Evolutionary conservation across 1,140 invertebrate genomes (phyloP).

Genomic region (Bombus pascuorum): DNA sequence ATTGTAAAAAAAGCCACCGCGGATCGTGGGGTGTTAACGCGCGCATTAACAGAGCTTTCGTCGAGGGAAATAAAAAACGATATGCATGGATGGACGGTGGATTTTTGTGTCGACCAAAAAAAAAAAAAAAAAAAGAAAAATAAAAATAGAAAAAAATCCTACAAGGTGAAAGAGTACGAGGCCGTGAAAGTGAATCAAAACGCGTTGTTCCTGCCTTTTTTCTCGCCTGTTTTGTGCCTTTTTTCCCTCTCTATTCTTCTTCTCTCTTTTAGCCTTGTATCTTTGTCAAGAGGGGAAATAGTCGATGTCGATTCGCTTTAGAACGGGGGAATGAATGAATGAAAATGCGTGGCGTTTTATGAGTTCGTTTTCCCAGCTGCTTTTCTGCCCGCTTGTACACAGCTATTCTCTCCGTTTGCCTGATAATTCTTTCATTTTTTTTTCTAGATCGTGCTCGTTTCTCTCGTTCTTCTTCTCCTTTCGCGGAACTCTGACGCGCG

Average conservation of each 20-base stretch:
- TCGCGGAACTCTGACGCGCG: not conserved
- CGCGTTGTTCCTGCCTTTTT: constrained; percentile 43
- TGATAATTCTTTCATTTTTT: not conserved
- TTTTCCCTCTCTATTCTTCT: not conserved
- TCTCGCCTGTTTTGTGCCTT: too few relatives aligned
- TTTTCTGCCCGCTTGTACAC: not conserved
- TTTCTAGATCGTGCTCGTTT: too few relatives aligned
- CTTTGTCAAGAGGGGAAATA: constrained; percentile 8
- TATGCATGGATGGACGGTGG: constrained; percentile 50
- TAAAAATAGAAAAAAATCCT: not conserved
- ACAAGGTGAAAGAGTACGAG: constrained; percentile 49
- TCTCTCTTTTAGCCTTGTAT: not conserved
- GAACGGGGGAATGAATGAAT: constrained; percentile 5
- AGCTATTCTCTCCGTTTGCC: not conserved
- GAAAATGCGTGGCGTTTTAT: constrained; percentile 23
- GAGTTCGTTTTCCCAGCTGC: constrained; percentile 26
- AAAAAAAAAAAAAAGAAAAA: not conserved
- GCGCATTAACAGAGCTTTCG: constrained; percentile 51
- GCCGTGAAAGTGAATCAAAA: constrained; percentile 49
- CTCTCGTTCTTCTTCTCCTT: too few relatives aligned
- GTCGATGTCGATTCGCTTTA: constrained; percentile 29
- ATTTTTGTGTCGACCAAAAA: constrained; percentile 35
- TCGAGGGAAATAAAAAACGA: constrained; percentile 47
- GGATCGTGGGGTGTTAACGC: constrained; percentile 49
- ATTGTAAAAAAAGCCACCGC: constrained; percentile 11